phyloP scores from a whole-genome alignment of 2,113 vertebrate genomes.

The Manacus vitellinus region DNA sequence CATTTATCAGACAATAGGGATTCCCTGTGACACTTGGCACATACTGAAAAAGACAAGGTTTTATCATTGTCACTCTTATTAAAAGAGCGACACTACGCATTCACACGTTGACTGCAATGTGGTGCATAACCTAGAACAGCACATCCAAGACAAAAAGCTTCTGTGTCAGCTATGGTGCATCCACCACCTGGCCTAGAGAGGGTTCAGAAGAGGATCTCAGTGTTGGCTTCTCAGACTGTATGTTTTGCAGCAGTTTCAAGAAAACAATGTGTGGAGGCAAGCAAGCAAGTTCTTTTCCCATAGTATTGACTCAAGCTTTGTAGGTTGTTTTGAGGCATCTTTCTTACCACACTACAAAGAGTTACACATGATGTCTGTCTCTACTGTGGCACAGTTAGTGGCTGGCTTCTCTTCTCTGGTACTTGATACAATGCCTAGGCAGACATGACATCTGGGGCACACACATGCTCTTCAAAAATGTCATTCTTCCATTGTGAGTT shows the following conservation, averaged over 20 bases:
- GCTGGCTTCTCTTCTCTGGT: neutral
- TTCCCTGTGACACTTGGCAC: neutral
- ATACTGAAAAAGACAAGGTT: neutral
- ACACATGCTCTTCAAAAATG: neutral
- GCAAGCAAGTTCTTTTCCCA: neutral
- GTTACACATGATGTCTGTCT: neutral
- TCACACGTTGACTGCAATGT: neutral
- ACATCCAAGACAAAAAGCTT: neutral
- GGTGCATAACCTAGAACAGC: neutral
- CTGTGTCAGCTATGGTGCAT: neutral
- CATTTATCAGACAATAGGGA: accelerated
- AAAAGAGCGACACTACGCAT: neutral
- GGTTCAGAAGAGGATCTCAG: neutral
- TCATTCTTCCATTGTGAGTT: neutral
- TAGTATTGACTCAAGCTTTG: neutral
- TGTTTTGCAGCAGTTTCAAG: neutral
- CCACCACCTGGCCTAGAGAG: neutral
- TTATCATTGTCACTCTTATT: neutral
- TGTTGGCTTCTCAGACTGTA: neutral
- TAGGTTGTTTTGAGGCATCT: neutral
- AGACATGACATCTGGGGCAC: neutral
- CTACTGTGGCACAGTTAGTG: neutral
- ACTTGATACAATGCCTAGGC: neutral
- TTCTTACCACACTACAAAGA: neutral
- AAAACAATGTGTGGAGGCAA: neutral